phyloP scores from a whole-genome alignment of 2,888 invertebrate genomes.

The Cyclophora punctaria region DNA sequence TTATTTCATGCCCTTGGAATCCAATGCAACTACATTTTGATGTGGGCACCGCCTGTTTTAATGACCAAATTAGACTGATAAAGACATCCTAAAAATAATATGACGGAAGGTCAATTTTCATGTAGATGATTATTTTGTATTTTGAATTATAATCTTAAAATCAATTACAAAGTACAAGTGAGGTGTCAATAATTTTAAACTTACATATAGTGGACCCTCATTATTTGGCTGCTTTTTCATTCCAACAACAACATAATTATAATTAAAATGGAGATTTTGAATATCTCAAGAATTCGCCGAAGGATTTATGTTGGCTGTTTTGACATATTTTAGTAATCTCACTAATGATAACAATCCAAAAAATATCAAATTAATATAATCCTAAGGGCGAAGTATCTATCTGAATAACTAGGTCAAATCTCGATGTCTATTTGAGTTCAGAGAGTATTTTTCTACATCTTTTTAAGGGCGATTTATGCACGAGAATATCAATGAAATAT shows the following conservation, averaged over 20 bases:
- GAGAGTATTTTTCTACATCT: constrained; percentile 74
- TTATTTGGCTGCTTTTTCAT: constrained; percentile 9
- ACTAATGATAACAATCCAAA: constrained; percentile 52
- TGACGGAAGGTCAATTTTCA: constrained; percentile 44
- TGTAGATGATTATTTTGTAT: constrained; percentile 35
- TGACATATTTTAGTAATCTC: constrained; percentile 43
- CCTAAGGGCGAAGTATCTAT: constrained; percentile 52
- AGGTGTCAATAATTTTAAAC: not conserved
- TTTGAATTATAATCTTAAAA: constrained; percentile 21
- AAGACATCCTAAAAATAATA: constrained; percentile 34
- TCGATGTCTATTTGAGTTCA: constrained; percentile 55
- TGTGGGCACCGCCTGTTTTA: constrained; percentile 52
- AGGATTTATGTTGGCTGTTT: constrained; percentile 11
- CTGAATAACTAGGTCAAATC: constrained; percentile 56
- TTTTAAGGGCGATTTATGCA: constrained; percentile 67
- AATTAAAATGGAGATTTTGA: too few relatives aligned
- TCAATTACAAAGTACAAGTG: constrained; percentile 35
- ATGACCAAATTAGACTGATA: constrained; percentile 58
- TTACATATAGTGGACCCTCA: constrained; percentile 8
- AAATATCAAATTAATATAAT: constrained; percentile 22
- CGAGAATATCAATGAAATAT: constrained; percentile 64
- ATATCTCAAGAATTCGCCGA: not conserved
- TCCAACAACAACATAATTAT: constrained; percentile 10
- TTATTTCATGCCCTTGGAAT: constrained; percentile 45
- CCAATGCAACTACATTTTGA: constrained; percentile 35